A percentile compares a stretch with the other conserved stretches of the same genome.
Evolutionary conservation across 2,888 invertebrate genomes (phyloP).

Genomic region (Ceriagrion tenellum): DNA sequence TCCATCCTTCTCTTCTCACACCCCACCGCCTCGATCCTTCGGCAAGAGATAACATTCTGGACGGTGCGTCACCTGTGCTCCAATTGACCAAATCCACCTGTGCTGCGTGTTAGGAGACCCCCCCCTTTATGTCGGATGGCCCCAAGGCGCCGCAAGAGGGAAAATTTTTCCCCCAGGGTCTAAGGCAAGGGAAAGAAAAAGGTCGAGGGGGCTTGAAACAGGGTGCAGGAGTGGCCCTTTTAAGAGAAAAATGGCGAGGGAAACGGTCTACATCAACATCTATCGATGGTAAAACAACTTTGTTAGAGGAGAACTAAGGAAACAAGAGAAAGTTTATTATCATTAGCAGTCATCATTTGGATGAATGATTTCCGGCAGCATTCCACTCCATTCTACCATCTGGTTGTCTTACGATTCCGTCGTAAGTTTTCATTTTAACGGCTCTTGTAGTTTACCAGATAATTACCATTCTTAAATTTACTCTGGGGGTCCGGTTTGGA

Average conservation of each 20-base stretch:
- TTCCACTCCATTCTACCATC: too few species aligned
- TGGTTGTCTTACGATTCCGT: too few species aligned
- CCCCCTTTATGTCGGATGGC: not conserved
- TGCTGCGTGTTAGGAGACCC: too few species aligned
- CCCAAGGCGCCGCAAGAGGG: not conserved
- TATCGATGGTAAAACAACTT: too few species aligned
- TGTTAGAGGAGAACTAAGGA: too few species aligned
- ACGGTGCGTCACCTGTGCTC: conserved; percentile 52
- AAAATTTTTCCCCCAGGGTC: not conserved
- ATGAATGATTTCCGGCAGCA: too few species aligned
- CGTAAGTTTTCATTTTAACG: too few species aligned
- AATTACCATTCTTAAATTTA: too few species aligned
- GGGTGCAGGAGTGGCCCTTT: not conserved
- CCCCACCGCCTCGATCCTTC: not conserved
- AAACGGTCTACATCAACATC: not conserved
- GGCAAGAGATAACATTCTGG: conserved; percentile 29
- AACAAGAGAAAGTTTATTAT: too few species aligned
- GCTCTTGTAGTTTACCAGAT: too few species aligned
- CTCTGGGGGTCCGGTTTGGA: too few species aligned
- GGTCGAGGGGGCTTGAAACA: not conserved
- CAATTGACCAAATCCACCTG: conserved; percentile 54
- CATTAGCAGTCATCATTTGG: too few species aligned
- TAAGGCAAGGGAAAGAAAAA: not conserved
- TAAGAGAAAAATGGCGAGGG: not conserved
- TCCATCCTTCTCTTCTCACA: conserved; percentile 10